Evolutionary conservation across 2,888 invertebrate genomes (phyloP).

Genomic region (Cremastobaeus sp.): DNA sequence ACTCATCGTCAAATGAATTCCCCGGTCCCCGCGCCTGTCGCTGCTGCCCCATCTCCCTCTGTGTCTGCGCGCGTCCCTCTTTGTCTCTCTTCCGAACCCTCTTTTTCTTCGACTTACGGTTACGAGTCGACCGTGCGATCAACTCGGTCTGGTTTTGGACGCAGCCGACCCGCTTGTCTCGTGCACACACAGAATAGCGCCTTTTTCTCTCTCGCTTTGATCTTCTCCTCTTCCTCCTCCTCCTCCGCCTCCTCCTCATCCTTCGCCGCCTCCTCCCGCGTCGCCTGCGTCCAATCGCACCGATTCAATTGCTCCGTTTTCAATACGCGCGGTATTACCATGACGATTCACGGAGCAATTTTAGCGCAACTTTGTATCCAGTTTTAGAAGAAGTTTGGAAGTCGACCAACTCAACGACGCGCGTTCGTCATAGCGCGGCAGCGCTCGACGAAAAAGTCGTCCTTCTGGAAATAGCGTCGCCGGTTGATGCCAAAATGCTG

Average conservation of each 20-base stretch:
- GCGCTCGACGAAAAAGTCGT: slow-evolving; percentile 37
- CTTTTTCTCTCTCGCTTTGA: not conserved
- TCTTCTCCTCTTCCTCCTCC: slow-evolving; percentile 13
- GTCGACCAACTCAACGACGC: slow-evolving; percentile 39
- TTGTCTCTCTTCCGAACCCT: slow-evolving; percentile 22
- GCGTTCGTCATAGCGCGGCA: slow-evolving; percentile 29
- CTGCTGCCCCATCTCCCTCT: slow-evolving; percentile 25
- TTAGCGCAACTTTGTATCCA: slow-evolving; percentile 19
- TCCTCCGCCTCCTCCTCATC: not conserved
- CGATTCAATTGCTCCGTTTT: slow-evolving; percentile 37
- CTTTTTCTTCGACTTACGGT: slow-evolving; percentile 48
- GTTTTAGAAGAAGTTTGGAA: slow-evolving; percentile 32
- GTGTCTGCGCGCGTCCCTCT: slow-evolving; percentile 50
- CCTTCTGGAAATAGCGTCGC: slow-evolving; percentile 30
- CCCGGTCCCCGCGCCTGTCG: slow-evolving; percentile 46
- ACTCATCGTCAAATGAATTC: slow-evolving; percentile 57
- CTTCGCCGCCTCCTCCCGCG: not conserved
- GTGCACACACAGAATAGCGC: slow-evolving; percentile 8
- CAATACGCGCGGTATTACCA: slow-evolving; percentile 17
- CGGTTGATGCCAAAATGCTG: slow-evolving; percentile 24
- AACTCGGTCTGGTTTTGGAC: slow-evolving; percentile 60
- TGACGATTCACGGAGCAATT: slow-evolving; percentile 25
- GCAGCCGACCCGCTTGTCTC: slow-evolving; percentile 52
- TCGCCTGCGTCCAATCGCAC: slow-evolving; percentile 11
- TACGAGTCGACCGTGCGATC: slow-evolving; percentile 50